Evolutionary conservation across 37 sponge, comb jelly and placozoan genomes (phyloP).

Genomic region (Diacarnus erythraeanus): DNA sequence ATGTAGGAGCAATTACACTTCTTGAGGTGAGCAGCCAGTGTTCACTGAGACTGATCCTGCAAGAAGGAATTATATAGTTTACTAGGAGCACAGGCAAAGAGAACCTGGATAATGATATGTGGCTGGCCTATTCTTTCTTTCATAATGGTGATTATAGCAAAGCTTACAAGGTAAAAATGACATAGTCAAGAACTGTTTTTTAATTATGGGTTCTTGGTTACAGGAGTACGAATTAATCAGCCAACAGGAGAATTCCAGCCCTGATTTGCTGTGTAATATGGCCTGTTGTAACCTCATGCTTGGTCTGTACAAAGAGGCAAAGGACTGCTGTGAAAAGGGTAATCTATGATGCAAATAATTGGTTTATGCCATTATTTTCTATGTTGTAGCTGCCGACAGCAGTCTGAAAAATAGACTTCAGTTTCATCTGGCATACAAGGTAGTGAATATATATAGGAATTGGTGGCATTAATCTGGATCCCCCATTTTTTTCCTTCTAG

Average conservation of each 20-base stretch:
- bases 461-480: not conserved
- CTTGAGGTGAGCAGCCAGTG: slow-evolving; percentile 91
- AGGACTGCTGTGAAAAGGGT: slow-evolving; percentile 71
- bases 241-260: slow-evolving; percentile 40
- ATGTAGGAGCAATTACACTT: slow-evolving; percentile 92
- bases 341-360: not conserved
- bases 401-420: slow-evolving; percentile 85
- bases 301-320: slow-evolving; percentile 94
- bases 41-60: too few relatives aligned
- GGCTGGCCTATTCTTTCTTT: slow-evolving; percentile 95
- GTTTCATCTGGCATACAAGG: slow-evolving; percentile 96
- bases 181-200: not conserved
- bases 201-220: not conserved
- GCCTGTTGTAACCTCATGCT: slow-evolving; percentile 93
- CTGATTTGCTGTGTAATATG: slow-evolving; percentile 72
- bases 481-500: slow-evolving; percentile 15
- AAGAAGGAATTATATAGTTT: slow-evolving; percentile 64
- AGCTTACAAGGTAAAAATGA: slow-evolving; percentile 59
- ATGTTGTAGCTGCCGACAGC: slow-evolving; percentile 63
- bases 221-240: slow-evolving; percentile 88
- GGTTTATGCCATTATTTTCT: not conserved
- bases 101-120: slow-evolving; percentile 51
- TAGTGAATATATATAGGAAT: not conserved
- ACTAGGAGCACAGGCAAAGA: slow-evolving; percentile 58
- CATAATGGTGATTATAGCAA: slow-evolving; percentile 89